A percentile compares a stretch with the other conserved stretches of the same genome.
Conservation (phyloP, 1,140 invertebrate genomes). For the Leptopilina clavipes region DNA sequence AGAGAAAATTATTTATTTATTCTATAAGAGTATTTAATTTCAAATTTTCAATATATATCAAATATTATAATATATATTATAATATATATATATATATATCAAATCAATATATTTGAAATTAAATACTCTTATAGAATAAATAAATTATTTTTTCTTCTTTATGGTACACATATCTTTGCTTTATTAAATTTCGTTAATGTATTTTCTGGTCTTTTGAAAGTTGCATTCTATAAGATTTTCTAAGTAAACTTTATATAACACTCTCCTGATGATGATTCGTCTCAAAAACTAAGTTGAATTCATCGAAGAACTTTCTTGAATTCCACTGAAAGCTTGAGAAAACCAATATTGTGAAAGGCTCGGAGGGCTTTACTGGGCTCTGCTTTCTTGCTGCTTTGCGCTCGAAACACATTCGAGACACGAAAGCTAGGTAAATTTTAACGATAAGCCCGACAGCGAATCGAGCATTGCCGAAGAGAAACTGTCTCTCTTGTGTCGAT, state of each 20-base stretch:
- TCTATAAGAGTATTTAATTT: too few relatives aligned
- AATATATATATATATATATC: too few relatives aligned
- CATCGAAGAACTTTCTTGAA: conserved; percentile 18
- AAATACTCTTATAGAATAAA: too few relatives aligned
- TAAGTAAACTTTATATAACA: background rate
- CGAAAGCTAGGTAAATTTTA: conserved; percentile 23
- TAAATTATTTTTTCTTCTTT: background rate
- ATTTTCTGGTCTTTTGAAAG: background rate
- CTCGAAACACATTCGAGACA: conserved; percentile 3
- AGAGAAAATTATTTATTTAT: background rate
- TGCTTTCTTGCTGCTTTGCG: conserved; percentile 10
- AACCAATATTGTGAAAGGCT: conserved; percentile 25
- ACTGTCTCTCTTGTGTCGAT: conserved; percentile 18
- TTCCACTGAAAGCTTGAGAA: conserved; percentile 27
- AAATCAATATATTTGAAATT: too few relatives aligned
- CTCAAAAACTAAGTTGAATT: conserved; percentile 23
- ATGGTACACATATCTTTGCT: background rate
- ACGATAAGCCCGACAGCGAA: conserved; percentile 17
- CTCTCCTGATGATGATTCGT: conserved; percentile 17
- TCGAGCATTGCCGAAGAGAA: conserved; percentile 31
- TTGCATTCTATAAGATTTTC: background rate
- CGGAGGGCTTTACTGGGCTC: background rate
- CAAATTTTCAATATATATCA: too few relatives aligned
- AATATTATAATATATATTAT: too few relatives aligned
- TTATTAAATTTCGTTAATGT: background rate